A percentile compares a stretch with the other conserved stretches of the same genome.
Evolutionary conservation across 1,140 invertebrate species (phyloP).

Genomic region (Oedothorax gibbosus): DNA sequence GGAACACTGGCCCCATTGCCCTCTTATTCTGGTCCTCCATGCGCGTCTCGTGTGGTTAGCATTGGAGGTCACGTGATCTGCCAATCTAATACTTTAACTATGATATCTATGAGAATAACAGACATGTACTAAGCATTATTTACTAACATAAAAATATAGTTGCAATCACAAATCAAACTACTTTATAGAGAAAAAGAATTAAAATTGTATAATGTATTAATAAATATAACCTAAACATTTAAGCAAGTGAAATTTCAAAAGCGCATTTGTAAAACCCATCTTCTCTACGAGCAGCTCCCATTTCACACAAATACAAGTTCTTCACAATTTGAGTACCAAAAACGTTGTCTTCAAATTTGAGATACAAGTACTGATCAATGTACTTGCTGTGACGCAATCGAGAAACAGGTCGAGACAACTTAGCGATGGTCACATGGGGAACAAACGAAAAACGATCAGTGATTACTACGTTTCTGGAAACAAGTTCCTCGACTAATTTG

Average conservation of each 20-base stretch:
- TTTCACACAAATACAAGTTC: conserved; percentile 57
- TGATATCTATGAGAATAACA: too few species aligned
- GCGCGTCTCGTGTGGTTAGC: too few species aligned
- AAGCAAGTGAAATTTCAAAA: conserved; percentile 23
- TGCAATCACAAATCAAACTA: too few species aligned
- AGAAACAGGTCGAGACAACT: conserved; percentile 66
- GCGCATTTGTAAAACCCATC: conserved; percentile 62
- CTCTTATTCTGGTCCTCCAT: too few species aligned
- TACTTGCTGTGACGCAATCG: conserved; percentile 37
- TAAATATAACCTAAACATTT: too few species aligned
- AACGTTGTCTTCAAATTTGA: conserved; percentile 50
- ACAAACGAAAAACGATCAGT: conserved; percentile 68
- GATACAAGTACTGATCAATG: conserved; percentile 59
- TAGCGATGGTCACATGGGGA: conserved; percentile 70
- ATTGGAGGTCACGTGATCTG: too few species aligned
- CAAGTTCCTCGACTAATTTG: conserved; percentile 65
- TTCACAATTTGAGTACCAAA: conserved; percentile 42
- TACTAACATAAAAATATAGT: too few species aligned
- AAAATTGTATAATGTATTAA: too few species aligned
- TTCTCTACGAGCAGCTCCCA: conserved; percentile 52
- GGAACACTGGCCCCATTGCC: too few species aligned
- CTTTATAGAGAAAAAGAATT: too few species aligned
- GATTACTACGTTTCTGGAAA: conserved; percentile 63
- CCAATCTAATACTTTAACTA: too few species aligned
- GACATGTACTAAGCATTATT: too few species aligned